Conservation (phyloP, 2,888 invertebrate genomes). For the Nomada lathburiana region DNA sequence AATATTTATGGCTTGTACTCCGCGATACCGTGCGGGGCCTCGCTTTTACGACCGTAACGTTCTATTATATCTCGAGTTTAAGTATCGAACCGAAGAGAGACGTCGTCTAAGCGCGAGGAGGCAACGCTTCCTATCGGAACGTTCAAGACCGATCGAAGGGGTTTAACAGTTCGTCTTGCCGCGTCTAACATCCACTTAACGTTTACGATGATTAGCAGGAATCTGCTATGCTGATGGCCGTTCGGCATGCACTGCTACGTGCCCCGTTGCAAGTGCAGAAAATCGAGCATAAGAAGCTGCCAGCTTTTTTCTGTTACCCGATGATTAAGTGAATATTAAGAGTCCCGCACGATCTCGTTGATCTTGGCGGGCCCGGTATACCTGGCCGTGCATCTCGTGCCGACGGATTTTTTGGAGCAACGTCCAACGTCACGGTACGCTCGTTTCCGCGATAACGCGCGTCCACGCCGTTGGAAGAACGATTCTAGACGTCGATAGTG, state of each 20-base stretch:
- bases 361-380: slow-evolving; percentile 11
- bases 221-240: slow-evolving; percentile 69
- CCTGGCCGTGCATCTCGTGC: not conserved
- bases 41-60: slow-evolving; percentile 9
- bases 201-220: slow-evolving; percentile 73
- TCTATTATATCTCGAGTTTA: slow-evolving; percentile 8
- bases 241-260: slow-evolving; percentile 40
- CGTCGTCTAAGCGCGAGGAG: not conserved
- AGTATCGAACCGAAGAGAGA: slow-evolving; percentile 14
- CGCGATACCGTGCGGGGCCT: not conserved
- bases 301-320: slow-evolving; percentile 4
- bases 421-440: not conserved
- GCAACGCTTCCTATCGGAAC: not conserved
- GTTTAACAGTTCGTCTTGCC: slow-evolving; percentile 24
- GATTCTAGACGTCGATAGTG: not conserved
- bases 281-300: slow-evolving; percentile 29
- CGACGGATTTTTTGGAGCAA: not conserved
- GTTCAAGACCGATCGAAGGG: slow-evolving; percentile 19
- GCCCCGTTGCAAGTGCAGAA: slow-evolving; percentile 45
- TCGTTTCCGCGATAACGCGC: not conserved
- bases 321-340: slow-evolving; percentile 27
- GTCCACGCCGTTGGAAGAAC: not conserved
- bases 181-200: slow-evolving; percentile 54
- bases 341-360: not conserved
- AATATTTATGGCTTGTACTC: slow-evolving; percentile 22